These are phyloP conservation scores for Lomographa bimaculata DNA, from an alignment of 2,888 invertebrate species.

Conservation along the genomic window DNA sequence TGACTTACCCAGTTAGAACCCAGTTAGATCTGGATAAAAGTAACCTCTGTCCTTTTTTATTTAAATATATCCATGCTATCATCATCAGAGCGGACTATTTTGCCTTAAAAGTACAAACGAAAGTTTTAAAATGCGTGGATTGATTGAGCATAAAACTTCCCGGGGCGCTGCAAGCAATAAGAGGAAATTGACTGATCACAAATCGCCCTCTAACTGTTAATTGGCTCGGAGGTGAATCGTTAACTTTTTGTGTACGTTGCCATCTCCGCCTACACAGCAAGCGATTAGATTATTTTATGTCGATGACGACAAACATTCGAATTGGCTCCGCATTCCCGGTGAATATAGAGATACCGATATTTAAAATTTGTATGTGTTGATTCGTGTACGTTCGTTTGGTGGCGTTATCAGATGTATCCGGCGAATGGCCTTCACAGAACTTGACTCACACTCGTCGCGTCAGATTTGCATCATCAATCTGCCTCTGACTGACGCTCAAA, in stretches of 20 bases:
- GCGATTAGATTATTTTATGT: slow-evolving; percentile 29
- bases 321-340: slow-evolving; percentile 10
- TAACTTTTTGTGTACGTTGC: slow-evolving; percentile 16
- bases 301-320: slow-evolving; percentile 29
- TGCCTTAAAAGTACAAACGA: no score
- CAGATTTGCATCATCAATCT: slow-evolving; percentile 59
- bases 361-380: slow-evolving; percentile 1
- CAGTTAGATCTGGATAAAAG: no score
- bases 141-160: no score
- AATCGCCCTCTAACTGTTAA: slow-evolving; percentile 12
- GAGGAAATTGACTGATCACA: no score
- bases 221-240: slow-evolving; percentile 14
- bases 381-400: slow-evolving; percentile 28
- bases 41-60: no score
- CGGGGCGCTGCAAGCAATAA: no score
- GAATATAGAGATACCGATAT: slow-evolving; percentile 10
- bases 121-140: no score
- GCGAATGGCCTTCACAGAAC: slow-evolving; percentile 55
- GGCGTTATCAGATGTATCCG: slow-evolving; percentile 64
- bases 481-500: slow-evolving; percentile 38
- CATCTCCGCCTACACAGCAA: slow-evolving; percentile 24
- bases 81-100: no score
- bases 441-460: slow-evolving; percentile 53
- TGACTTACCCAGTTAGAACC: no score
- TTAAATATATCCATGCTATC: no score